Conservation (phyloP, 2,113 vertebrate species). For the Epinephelus cyanopodus region DNA sequence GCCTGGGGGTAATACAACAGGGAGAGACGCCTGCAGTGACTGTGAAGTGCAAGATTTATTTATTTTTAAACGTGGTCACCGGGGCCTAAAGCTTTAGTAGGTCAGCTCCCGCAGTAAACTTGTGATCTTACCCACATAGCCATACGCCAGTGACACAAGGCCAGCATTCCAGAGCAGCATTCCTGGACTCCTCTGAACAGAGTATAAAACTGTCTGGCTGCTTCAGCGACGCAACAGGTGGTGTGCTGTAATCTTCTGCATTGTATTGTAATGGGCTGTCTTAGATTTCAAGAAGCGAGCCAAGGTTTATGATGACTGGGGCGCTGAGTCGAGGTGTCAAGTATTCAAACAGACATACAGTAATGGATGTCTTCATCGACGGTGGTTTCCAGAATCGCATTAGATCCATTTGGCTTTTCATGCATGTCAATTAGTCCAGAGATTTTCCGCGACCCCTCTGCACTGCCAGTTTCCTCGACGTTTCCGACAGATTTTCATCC, state of each 20-base stretch:
- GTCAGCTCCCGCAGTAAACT: constrained; percentile 38
- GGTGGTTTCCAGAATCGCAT: constrained; percentile 40
- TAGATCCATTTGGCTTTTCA: constrained; percentile 51
- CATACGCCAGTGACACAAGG: constrained; percentile 24
- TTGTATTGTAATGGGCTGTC: constrained; percentile 36
- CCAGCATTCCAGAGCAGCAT: constrained; percentile 51
- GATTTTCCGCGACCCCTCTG: constrained; percentile 28
- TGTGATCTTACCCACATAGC: constrained; percentile 49
- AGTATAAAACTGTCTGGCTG: constrained; percentile 30
- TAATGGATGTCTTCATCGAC: constrained; percentile 29
- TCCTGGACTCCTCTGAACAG: constrained; percentile 42
- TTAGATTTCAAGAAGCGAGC: constrained; percentile 45
- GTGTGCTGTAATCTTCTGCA: constrained; percentile 24
- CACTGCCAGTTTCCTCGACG: background rate
- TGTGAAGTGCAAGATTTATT: constrained; percentile 62
- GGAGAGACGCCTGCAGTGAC: constrained; percentile 38
- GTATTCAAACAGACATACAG: constrained; percentile 36
- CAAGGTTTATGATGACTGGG: constrained; percentile 39
- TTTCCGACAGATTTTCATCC: constrained; percentile 39
- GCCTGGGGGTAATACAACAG: constrained; percentile 20
- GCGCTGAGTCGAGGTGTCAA: constrained; percentile 29
- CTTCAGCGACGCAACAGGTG: constrained; percentile 60
- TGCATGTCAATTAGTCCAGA: constrained; percentile 38
- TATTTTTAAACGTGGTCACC: constrained; percentile 59
- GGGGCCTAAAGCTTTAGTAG: constrained; percentile 47